These are phyloP conservation scores for Hippopotamyrus pictus DNA, from an alignment of 2,797 vertebrate species.

Conservation along the genomic window DNA sequence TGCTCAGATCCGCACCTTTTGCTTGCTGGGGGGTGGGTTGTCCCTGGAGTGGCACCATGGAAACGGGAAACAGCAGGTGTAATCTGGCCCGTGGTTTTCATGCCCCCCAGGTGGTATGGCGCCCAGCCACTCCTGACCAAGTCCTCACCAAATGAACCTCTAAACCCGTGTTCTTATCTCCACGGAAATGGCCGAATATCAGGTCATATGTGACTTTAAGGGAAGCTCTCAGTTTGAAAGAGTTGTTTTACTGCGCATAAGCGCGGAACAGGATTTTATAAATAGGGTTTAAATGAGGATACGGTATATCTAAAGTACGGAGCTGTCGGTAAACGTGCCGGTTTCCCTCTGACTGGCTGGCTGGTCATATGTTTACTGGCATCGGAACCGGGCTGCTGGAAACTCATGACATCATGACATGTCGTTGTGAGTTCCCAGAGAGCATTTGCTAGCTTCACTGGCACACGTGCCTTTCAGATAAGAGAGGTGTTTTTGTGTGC, in stretches of 20 bases:
- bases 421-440: neutral
- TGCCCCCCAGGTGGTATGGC: neutral
- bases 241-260: neutral
- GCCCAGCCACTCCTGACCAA: neutral
- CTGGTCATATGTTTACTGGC: neutral
- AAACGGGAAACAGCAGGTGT: slow-evolving; percentile 42
- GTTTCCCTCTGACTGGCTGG: neutral
- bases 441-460: neutral
- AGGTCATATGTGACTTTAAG: neutral
- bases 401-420: slow-evolving; percentile 3
- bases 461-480: neutral
- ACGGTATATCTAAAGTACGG: neutral
- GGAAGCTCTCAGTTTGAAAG: neutral
- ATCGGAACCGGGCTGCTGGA: neutral
- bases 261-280: neutral
- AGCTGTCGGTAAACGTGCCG: neutral
- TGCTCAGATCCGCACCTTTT: neutral
- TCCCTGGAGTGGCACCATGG: slow-evolving; percentile 36
- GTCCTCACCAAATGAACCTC: neutral
- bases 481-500: neutral
- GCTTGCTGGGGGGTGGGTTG: slow-evolving; percentile 8
- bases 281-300: neutral
- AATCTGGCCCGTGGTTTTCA: neutral
- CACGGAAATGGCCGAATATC: neutral
- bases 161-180: neutral